Evolutionary conservation across 1,140 invertebrate species (phyloP), one percentile per base, ranked within the genome.

Genomic region (Conus ventricosus): DNA sequence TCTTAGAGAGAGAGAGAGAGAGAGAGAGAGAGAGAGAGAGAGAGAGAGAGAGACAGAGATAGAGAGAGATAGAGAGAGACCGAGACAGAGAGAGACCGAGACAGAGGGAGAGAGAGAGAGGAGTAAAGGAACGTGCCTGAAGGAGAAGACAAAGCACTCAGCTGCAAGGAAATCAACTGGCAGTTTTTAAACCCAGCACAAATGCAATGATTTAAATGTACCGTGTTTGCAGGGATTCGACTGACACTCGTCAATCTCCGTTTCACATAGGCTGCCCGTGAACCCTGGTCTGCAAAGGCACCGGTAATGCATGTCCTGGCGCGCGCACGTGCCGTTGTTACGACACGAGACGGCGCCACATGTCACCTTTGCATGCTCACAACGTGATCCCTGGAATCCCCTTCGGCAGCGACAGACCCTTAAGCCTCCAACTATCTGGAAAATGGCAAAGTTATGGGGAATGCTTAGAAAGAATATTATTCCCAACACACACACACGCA

Each of bases 341-440:
- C 96, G 95, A 94, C 98, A 99, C 0, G 97, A 97, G 25, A 96
- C 96, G 91, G 98, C 97, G 39, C 96, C 95, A 94, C 98, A 99
- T 1, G 97, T 97, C 84, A 96, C 95, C 25, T 97, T 96, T 80
- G 97, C 96, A 5, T 97, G 54, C 80, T 94, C 91, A 86, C 93
- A 94, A 39, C 90, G 90, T 1, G 84, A 57, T 4, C 93, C 93
- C 13, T 89, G 85, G 81, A 90, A 93, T 0, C 90, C 91, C 25
- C 90, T 76, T 15, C 89, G 85, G 81, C 93, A 94, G 5, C 87
- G 63, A 85, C 93, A 94, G 15, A 88, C 23, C 51, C 82, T 88
- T 17, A 75, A 53, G 17, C 57, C 97, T 96, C 94, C 97, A 96
- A 94, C 97, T 97, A 93, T 97, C 97, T 85, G 85, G 13, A 78